Conservation (phyloP, 1,140 invertebrate species). For the Teleogryllus occipitalis region DNA sequence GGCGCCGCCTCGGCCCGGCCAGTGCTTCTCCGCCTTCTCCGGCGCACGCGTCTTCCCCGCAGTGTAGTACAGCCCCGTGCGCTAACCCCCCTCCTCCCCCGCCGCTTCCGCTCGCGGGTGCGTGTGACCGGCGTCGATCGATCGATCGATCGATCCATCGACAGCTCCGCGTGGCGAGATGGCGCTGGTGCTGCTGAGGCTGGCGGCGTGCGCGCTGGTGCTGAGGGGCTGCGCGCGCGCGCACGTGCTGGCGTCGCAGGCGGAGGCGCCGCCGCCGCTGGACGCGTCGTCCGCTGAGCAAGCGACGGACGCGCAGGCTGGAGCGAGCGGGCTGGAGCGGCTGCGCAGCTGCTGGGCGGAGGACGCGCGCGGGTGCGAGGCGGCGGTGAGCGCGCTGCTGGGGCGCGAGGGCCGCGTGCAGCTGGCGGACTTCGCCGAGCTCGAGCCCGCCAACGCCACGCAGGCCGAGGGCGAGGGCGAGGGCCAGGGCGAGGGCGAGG, state of each 20-base stretch:
- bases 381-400: not conserved
- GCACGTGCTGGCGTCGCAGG: not conserved
- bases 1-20: not conserved
- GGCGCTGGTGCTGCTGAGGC: not conserved
- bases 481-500: not conserved
- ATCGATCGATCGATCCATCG: not conserved
- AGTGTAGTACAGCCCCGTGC: too few species aligned
- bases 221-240: not conserved
- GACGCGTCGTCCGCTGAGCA: too few species aligned
- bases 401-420: not conserved
- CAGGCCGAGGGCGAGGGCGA: not conserved
- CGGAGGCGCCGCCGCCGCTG: not conserved
- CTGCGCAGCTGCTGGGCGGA: not conserved
- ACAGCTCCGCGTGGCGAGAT: not conserved
- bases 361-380: not conserved
- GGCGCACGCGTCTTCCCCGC: not conserved
- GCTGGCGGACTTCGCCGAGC: conserved; percentile 10
- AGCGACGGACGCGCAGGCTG: too few species aligned
- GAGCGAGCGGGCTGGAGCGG: not conserved
- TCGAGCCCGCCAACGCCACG: not conserved
- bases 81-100: too few species aligned
- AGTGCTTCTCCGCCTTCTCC: not conserved
- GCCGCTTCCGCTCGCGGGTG: too few species aligned
- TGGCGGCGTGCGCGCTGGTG: not conserved
- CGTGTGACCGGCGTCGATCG: not conserved